phyloP scores from a whole-genome alignment of 2,113 vertebrate species.

The Myrmecophaga tridactyla region DNA sequence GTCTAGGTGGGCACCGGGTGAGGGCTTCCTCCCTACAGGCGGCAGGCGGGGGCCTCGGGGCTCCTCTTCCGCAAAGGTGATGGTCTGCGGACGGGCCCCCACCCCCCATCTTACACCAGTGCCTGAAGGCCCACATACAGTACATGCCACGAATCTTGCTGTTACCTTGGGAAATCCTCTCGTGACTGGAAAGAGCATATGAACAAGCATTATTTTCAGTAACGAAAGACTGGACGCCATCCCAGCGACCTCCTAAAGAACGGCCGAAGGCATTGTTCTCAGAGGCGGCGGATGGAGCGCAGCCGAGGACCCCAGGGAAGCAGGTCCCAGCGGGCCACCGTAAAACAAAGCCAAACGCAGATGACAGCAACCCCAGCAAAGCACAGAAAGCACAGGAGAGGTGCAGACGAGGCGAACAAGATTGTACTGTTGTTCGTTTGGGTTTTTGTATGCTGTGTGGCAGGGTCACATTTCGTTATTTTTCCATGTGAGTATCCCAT shows the following conservation, averaged over 20 bases:
- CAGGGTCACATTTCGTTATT: too few relatives aligned
- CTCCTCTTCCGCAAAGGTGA: accelerated
- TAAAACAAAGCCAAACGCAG: too few relatives aligned
- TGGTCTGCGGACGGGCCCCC: neutral
- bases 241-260: neutral
- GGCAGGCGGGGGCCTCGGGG: accelerated
- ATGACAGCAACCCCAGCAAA: too few relatives aligned
- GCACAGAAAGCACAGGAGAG: neutral
- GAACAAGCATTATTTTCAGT: neutral
- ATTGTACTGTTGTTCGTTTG: neutral
- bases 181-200: neutral
- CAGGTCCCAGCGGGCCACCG: neutral
- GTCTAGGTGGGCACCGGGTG: neutral
- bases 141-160: too few relatives aligned
- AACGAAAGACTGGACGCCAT: neutral
- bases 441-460: too few relatives aligned
- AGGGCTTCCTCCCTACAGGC: accelerated
- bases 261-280: neutral
- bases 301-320: neutral
- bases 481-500: too few relatives aligned
- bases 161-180: neutral
- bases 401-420: neutral
- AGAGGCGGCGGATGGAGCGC: neutral
- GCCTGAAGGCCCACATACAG: neutral
- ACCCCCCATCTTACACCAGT: accelerated